A percentile compares a stretch with the other conserved stretches of the same genome.
Conservation (phyloP, 2,888 invertebrate genomes). For the Lomographa bimaculata region DNA sequence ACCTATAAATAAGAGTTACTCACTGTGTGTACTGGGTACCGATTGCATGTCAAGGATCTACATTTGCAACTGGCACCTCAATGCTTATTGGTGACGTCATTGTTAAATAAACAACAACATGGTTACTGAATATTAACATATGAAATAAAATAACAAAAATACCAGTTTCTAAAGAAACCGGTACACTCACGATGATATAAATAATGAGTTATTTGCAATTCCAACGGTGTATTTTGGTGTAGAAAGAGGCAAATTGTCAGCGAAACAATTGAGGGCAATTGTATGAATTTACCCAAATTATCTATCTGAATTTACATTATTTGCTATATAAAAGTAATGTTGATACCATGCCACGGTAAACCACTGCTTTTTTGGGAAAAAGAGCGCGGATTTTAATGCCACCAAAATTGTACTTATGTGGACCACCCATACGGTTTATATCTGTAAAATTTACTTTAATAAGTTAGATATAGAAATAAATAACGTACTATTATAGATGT, state of each 20-base stretch:
- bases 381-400: too few relatives aligned
- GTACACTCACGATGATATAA: neutral
- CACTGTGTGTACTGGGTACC: conserved; percentile 9
- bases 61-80: conserved; percentile 8
- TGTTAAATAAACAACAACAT: neutral
- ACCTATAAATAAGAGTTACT: conserved; percentile 17
- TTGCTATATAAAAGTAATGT: too few relatives aligned
- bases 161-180: conserved; percentile 5
- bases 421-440: too few relatives aligned
- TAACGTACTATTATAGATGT: too few relatives aligned
- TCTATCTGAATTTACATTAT: too few relatives aligned
- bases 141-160: conserved; percentile 2
- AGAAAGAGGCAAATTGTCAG: conserved; percentile 2
- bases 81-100: conserved; percentile 18
- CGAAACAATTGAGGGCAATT: conserved; percentile 5
- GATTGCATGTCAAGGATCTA: conserved; percentile 20
- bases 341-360: too few relatives aligned
- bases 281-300: too few relatives aligned
- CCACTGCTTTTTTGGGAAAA: too few relatives aligned
- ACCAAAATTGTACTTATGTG: too few relatives aligned
- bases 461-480: too few relatives aligned
- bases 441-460: too few relatives aligned
- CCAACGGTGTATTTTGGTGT: conserved; percentile 13
- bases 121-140: conserved; percentile 1
- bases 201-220: conserved; percentile 17